Evolutionary conservation across 2,797 vertebrate genomes (phyloP), one percentile per base, ranked within the genome.

Genomic region (Sylvilagus floridanus): DNA sequence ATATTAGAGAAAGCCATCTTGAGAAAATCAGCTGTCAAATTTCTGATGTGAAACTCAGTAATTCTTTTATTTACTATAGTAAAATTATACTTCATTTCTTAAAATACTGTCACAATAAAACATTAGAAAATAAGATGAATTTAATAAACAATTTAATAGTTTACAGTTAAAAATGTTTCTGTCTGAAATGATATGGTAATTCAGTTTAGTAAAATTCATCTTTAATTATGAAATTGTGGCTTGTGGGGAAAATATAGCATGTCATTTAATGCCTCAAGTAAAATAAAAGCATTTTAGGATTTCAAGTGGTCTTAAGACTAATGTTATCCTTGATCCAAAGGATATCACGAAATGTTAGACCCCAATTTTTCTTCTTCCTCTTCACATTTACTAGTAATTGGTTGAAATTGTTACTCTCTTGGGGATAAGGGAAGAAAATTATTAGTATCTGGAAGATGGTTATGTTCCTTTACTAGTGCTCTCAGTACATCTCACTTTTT

Each of bases 401-500:
- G 75, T 82, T 63, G 60, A 78, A 91, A 63, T 73, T 83, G 24
- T 87, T 42, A 81, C 54, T 93, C 93, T 87, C 78, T 69, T 28
- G 52, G 54, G 35, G 4, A 22, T 11, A 32, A 9, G 17, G 4
- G 75, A 63, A 94, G 22, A 91, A 79, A 88, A 87, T 88, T 88
- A 52, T 79, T 83, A 86, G 42, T 69, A 26, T 37, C 54, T 57
- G 68, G 76, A 79, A 83, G 71, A 28, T 54, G 52, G 4, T 32
- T 78, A 0, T 76, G 28, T 78, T 91, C 22, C 26, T 88, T 84
- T 84, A 24, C 9, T 84, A 35, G 16, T 78, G 6, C 88, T 93
- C 92, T 84, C 77, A 91, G 16, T 88, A n/a, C 30, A 8, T 82
- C 12, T 72, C 52, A 88, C 4, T 92, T 93, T 96, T 97, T 94